phyloP scores from a whole-genome alignment of 2,113 vertebrate species.

The Microcebus ravelobensis region DNA sequence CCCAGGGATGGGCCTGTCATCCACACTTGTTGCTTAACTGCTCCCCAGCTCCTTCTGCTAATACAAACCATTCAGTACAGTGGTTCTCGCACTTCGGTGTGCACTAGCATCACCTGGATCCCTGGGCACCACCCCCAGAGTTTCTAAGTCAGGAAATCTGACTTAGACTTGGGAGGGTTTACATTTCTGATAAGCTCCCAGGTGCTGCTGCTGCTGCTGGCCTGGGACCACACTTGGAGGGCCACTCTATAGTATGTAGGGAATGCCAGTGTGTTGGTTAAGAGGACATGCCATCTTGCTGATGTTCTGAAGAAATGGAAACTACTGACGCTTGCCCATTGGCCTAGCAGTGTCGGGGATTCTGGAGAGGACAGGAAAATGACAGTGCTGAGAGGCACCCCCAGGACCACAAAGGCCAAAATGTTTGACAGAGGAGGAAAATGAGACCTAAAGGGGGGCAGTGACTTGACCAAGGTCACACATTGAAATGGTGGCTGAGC shows the following conservation, averaged over 20 bases:
- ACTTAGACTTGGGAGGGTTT: not conserved
- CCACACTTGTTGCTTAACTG: not conserved
- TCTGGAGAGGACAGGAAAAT: not conserved
- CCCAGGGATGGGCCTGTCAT: not conserved
- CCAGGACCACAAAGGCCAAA: not conserved
- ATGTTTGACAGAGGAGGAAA: not conserved
- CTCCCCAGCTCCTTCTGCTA: not conserved
- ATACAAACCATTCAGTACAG: not conserved
- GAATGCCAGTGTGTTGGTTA: not conserved
- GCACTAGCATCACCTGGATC: not conserved
- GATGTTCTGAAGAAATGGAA: not conserved
- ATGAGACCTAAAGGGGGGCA: not conserved
- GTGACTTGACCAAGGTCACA: not conserved
- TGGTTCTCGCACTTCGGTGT: not conserved
- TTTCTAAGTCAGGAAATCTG: not conserved
- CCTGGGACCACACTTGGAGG: not conserved
- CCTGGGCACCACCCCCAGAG: not conserved
- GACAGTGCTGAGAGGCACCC: not conserved
- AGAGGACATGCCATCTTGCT: not conserved
- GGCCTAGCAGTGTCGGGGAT: not conserved
- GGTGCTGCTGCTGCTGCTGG: not conserved
- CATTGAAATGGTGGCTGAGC: not conserved
- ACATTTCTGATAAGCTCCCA: not conserved
- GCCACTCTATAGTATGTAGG: not conserved
- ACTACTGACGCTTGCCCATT: not conserved